Percentiles rank a stretch among this genome's conserved stretches.
Evolutionary conservation across 2,797 vertebrate species (phyloP).

Genomic region (Xyrichtys novacula): DNA sequence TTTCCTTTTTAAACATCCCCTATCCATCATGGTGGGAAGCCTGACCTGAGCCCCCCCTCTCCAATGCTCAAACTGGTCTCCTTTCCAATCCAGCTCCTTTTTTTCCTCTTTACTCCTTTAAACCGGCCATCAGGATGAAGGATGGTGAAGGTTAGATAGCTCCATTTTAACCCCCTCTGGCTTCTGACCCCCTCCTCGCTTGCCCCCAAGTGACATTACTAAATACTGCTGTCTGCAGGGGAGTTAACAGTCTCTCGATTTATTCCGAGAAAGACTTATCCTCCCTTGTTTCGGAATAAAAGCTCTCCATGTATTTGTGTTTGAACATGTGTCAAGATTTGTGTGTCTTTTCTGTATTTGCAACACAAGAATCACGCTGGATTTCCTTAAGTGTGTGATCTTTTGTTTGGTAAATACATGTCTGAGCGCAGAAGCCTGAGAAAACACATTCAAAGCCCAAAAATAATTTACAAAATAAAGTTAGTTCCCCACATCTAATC

Average conservation of each 20-base stretch:
- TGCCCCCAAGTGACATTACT: constrained; percentile 84
- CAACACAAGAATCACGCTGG: background rate
- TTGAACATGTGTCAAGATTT: background rate
- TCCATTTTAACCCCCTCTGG: constrained; percentile 75
- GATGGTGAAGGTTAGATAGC: constrained; percentile 83
- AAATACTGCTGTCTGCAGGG: constrained; percentile 83
- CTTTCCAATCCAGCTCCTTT: constrained; percentile 44
- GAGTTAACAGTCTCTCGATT: constrained; percentile 75
- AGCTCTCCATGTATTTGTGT: constrained; percentile 2
- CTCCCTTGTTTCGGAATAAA: constrained; percentile 34
- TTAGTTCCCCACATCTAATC: constrained; percentile 13
- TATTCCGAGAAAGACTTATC: constrained; percentile 67
- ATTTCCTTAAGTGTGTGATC: background rate
- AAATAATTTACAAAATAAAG: constrained; percentile 19
- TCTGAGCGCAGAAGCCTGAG: constrained; percentile 20
- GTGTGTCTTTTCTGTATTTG: constrained; percentile 1
- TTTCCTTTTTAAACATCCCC: constrained; percentile 77
- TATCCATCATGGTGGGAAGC: constrained; percentile 80
- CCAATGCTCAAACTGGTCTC: constrained; percentile 44
- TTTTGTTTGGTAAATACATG: constrained; percentile 17
- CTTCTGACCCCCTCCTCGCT: constrained; percentile 62
- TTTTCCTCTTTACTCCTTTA: constrained; percentile 57
- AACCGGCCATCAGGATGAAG: constrained; percentile 84
- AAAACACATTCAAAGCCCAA: constrained; percentile 17
- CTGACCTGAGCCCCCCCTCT: constrained; percentile 50